Evolutionary conservation across 2,888 invertebrate genomes (phyloP), one percentile per base, ranked within the genome.

Genomic region (Chrysolina haemoptera): DNA sequence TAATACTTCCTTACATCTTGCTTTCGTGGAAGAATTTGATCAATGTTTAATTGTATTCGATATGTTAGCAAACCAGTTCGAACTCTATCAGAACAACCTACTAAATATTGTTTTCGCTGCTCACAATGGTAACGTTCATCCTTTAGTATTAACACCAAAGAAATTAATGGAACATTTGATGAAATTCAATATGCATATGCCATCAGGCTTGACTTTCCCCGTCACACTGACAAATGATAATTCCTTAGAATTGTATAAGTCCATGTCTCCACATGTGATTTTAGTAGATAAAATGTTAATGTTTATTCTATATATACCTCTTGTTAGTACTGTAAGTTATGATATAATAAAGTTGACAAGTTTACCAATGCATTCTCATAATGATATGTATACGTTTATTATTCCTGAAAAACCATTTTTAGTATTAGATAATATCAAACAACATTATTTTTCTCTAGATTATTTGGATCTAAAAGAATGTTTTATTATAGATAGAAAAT

Each of bases 241-340:
- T 48, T 16, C 8, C 9, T 16, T 48, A 16, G 16, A 48, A 48
- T 48, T 48, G 48, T 48, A n/a, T 48, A 6, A 48, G 16, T 16
- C 48, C 8, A 48, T 48, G 48, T 48, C n/a, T 9, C 48, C 48
- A 48, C 8, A 48, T 48, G 48, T 16, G 16, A 16, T 16, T 48
- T 48, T 8, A 48, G 48, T 48, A 16, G 48, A 48, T 16, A 48
- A 48, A 16, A 48, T 5, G 6, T 16, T 48, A 9, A 16, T 48
- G 48, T 48, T 48, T 16, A 48, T 48, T 48, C 16, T 9, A 48
- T 16, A 48, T 16, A 48, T 48, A 16, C 48, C 48, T 48, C 48
- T 48, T 48, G 48, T 48, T n/a, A 48, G 48, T 46, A 46, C 5
- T 46, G 46, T 46, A n/a, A n/a, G n/a, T 46, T 46, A 46, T 46